Base-by-base conservation (phyloP, 1,140 invertebrate genomes). In the Lithobius niger region DNA sequence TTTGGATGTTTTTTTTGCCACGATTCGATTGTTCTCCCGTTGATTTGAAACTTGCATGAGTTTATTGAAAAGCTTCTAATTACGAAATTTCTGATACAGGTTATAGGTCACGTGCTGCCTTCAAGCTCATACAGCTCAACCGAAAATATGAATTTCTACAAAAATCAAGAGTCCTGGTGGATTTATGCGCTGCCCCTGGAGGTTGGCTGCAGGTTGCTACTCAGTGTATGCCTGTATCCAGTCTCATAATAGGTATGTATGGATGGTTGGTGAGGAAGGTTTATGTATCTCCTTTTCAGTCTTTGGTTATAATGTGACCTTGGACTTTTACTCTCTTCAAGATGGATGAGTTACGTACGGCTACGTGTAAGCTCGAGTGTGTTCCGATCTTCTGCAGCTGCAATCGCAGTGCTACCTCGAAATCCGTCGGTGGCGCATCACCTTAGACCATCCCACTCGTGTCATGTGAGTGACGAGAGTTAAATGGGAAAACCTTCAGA, bases 151-250 rank as follows among this genome's bases (percentile, higher is more conserved):
- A 94, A 56, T 99, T 99, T 74, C 72, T 99, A 1, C 90, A 98
- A 78, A 88, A 85, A 65, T 91, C 93, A 10, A 77, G 88, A 77
- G 91, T 98, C 76, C 87, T 93, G 60, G 81, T 99, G 59, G 97
- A 99, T 80, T 74, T 99, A 36, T 99, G 97, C 75, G 97, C 97
- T 19, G 97, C 97, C 4, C 97, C 97, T 4, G 97, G 97, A 69
- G 96, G 97, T 64, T 99, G 97, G 97, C 91, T 99, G 81, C 97
- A 99, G 76, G 96, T 99, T n/a, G 95, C 94, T 42, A 83, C 87
- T 65, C 84, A 98, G 68, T 92, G 96, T 69, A 98, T 98, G 89
- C 95, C 96, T 0, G 79, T 97, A 0, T 97, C 94, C 0, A 95
- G 91, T 66, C 75, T 98, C 42, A 88, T 98, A 3, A 77, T 99